Percentiles rank a stretch among this genome's conserved stretches.
phyloP scores from a whole-genome alignment of 2,113 vertebrate species.

The Cnemophilus loriae region DNA sequence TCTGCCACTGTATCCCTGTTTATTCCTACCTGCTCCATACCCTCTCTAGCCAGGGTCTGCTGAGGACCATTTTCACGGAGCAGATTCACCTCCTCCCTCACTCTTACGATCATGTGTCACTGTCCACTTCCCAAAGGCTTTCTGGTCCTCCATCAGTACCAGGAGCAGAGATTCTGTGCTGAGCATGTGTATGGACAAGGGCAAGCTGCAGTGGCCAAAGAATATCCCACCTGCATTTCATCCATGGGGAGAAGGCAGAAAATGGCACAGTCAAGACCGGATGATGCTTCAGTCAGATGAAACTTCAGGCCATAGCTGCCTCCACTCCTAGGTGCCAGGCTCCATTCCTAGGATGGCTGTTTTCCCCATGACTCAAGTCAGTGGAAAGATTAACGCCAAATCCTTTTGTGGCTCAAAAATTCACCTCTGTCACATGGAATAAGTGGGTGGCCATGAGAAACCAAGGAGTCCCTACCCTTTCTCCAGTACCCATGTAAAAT shows the following conservation, averaged over 20 bases:
- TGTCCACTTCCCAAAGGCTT: background rate
- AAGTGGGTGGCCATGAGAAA: background rate
- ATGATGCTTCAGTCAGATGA: background rate
- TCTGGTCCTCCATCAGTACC: background rate
- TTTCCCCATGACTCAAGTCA: background rate
- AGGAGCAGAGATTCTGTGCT: background rate
- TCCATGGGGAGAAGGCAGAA: background rate
- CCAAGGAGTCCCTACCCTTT: conserved; percentile 27
- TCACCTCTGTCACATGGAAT: background rate
- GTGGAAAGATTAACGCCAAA: background rate
- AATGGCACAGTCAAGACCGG: rapidly evolving
- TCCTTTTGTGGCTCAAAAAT: background rate
- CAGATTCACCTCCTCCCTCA: background rate
- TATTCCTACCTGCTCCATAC: background rate
- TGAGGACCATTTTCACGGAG: background rate
- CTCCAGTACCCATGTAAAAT: conserved; percentile 64
- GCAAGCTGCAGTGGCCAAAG: background rate
- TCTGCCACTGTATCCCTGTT: rapidly evolving
- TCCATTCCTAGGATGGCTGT: background rate
- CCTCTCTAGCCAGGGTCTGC: background rate
- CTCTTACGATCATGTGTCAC: background rate
- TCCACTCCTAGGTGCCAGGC: background rate
- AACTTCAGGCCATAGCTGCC: background rate
- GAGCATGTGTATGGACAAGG: background rate
- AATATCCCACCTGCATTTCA: background rate